Evolutionary conservation across 2,113 vertebrate species (phyloP).

Genomic region (Thamnaconus septentrionalis): DNA sequence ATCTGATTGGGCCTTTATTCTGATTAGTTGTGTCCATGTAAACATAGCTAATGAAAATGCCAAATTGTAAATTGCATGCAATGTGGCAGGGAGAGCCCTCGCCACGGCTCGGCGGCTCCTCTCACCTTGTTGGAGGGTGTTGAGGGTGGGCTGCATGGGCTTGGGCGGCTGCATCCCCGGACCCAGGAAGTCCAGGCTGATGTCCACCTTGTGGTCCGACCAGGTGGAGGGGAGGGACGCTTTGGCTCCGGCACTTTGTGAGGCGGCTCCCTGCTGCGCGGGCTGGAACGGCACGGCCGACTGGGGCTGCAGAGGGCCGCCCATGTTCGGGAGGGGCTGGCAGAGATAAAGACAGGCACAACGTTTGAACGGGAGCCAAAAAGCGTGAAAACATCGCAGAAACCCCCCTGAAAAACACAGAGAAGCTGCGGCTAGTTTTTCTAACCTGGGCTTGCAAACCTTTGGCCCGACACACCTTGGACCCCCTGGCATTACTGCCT

Average conservation of each 20-base stretch:
- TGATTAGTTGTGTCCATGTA: neutral
- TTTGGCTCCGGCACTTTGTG: conserved; percentile 84
- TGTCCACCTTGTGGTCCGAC: conserved; percentile 95
- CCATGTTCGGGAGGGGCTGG: conserved; percentile 83
- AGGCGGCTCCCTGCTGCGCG: conserved; percentile 78
- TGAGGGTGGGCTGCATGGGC: conserved; percentile 88
- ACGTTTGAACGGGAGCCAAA: neutral
- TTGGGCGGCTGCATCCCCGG: conserved; percentile 92
- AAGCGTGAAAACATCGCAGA: neutral
- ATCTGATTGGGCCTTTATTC: too few relatives aligned
- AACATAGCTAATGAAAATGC: neutral
- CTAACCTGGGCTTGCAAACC: conserved; percentile 26
- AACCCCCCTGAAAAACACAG: neutral
- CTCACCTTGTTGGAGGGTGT: conserved; percentile 95
- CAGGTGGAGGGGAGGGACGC: conserved; percentile 88
- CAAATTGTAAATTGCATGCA: neutral
- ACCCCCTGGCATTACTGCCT: neutral
- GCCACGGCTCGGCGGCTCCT: conserved; percentile 1
- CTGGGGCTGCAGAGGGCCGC: conserved; percentile 81
- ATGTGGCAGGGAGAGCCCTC: neutral
- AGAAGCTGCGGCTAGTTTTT: neutral
- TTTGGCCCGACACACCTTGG: conserved; percentile 21
- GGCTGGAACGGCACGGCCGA: conserved; percentile 73
- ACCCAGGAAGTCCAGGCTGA: conserved; percentile 94
- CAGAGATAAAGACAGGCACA: conserved; percentile 49